phyloP scores from a whole-genome alignment of 2,888 invertebrate species.

The Andrena haemorrhoa region DNA sequence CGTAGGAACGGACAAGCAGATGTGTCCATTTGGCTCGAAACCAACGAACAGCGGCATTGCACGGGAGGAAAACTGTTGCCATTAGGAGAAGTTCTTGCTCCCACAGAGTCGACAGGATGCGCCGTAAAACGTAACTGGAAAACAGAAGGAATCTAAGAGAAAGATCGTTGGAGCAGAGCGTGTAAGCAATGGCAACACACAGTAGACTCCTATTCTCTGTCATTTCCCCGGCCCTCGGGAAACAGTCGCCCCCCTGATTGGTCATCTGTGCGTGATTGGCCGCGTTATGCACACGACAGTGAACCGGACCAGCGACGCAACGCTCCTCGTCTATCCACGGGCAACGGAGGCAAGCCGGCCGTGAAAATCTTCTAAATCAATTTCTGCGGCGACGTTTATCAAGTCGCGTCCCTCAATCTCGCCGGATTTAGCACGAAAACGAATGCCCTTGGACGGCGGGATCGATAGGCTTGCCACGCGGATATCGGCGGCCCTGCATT shows the following conservation, averaged over 20 bases:
- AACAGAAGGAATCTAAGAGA: slow-evolving; percentile 43
- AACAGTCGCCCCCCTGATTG: slow-evolving; percentile 79
- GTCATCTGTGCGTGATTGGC: slow-evolving; percentile 80
- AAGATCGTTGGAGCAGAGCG: slow-evolving; percentile 23
- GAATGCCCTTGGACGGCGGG: slow-evolving; percentile 54
- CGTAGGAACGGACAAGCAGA: too few relatives aligned
- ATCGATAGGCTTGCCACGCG: slow-evolving; percentile 56
- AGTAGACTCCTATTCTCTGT: slow-evolving; percentile 37
- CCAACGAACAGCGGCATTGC: too few relatives aligned
- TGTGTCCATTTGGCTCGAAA: too few relatives aligned
- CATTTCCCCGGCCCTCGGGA: slow-evolving; percentile 43
- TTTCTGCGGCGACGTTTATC: slow-evolving; percentile 70
- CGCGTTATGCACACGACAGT: slow-evolving; percentile 75
- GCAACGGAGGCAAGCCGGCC: slow-evolving; percentile 60
- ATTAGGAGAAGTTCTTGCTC: too few relatives aligned
- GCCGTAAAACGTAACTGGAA: slow-evolving; percentile 48
- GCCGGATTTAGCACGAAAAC: slow-evolving; percentile 68
- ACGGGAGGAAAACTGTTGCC: too few relatives aligned
- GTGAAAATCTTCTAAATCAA: slow-evolving; percentile 77
- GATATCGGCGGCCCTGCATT: slow-evolving; percentile 56
- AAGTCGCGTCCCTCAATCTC: slow-evolving; percentile 66
- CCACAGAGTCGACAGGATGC: not conserved
- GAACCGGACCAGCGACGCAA: slow-evolving; percentile 62
- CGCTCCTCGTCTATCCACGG: slow-evolving; percentile 51
- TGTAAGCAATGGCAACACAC: slow-evolving; percentile 41